These are phyloP conservation scores for Pterostichus niger DNA, from an alignment of 2,888 invertebrate species.

Conservation along the genomic window DNA sequence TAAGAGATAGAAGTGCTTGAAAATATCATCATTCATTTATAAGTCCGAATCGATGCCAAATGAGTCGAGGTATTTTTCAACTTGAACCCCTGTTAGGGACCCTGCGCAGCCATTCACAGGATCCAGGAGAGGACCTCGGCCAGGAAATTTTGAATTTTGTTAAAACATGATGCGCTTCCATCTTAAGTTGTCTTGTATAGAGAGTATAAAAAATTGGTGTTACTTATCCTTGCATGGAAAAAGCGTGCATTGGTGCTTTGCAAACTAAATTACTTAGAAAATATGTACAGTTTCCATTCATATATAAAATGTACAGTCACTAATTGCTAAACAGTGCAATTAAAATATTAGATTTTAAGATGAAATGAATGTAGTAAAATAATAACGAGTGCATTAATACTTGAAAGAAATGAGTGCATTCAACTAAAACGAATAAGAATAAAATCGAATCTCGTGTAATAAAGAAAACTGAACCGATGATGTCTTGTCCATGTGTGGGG, in stretches of 20 bases:
- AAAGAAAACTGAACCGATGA: conserved; percentile 39
- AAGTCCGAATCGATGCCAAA: conserved; percentile 68
- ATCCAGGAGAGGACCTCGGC: conserved; percentile 78
- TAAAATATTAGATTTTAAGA: no score
- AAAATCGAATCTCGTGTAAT: background rate
- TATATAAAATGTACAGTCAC: conserved; percentile 35
- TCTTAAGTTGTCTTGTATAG: conserved; percentile 67
- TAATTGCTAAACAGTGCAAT: conserved; percentile 8
- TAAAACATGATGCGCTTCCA: conserved; percentile 71
- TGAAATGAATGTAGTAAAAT: background rate
- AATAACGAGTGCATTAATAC: background rate
- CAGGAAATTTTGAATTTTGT: conserved; percentile 71
- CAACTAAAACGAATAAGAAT: background rate
- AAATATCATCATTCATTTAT: conserved; percentile 24
- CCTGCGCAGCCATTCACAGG: conserved; percentile 84
- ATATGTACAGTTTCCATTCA: conserved; percentile 36
- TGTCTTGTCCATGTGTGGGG: conserved; percentile 37
- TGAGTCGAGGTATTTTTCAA: conserved; percentile 72
- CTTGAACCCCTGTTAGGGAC: conserved; percentile 69
- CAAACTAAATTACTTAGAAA: conserved; percentile 28
- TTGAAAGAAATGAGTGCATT: conserved; percentile 7
- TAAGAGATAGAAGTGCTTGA: conserved; percentile 54
- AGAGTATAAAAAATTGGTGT: conserved; percentile 60
- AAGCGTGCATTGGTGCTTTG: conserved; percentile 55
- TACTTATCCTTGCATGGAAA: conserved; percentile 39